Conservation (phyloP, 2,113 vertebrate genomes). For the Gobio gobio region DNA sequence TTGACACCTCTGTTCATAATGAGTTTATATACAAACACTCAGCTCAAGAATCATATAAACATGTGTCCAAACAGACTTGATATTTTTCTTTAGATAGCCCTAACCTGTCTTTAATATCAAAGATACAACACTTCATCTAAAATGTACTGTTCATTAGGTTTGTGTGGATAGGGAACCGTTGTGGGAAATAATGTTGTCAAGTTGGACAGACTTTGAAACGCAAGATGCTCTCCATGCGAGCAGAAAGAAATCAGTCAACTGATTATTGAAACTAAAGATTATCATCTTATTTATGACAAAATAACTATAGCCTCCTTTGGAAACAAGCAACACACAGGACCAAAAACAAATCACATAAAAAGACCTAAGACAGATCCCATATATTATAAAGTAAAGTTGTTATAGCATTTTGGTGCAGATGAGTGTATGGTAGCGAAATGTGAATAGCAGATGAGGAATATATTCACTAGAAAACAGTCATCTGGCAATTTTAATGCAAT, state of each 20-base stretch:
- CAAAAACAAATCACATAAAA: not conserved
- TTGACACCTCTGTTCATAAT: no score
- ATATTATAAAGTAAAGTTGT: not conserved
- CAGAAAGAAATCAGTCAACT: not conserved
- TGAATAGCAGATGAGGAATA: not conserved
- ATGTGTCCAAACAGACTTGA: not conserved
- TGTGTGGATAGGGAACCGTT: not conserved
- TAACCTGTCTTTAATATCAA: no score
- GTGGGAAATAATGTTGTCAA: not conserved
- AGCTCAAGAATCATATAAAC: not conserved
- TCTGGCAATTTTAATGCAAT: not conserved
- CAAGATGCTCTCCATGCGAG: not conserved
- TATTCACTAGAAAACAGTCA: not conserved
- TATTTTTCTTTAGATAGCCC: no score
- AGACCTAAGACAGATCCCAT: not conserved
- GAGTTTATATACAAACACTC: constrained; percentile 6
- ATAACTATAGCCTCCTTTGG: not conserved
- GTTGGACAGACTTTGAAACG: not conserved
- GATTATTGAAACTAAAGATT: not conserved
- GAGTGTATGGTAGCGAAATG: not conserved
- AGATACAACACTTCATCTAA: no score
- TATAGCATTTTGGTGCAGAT: not conserved
- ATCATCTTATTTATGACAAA: constrained; percentile 13
- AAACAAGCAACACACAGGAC: not conserved
- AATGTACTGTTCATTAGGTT: not conserved